A percentile compares a stretch with the other conserved stretches of the same genome.
These are phyloP conservation scores for Chaitophorus viminalis DNA, from an alignment of 2,888 invertebrate species.

Conservation along the genomic window DNA sequence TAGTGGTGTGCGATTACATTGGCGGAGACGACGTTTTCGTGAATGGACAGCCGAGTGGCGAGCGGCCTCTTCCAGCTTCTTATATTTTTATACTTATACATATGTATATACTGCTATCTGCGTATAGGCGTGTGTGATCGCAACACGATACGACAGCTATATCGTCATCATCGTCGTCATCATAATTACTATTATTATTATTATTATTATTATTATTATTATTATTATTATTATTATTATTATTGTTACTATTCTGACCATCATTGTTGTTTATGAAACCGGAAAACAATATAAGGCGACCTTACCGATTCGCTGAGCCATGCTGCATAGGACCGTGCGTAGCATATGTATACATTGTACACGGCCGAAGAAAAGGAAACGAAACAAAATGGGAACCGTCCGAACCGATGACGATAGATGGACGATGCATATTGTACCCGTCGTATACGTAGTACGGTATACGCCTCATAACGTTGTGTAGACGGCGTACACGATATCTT, in stretches of 20 bases:
- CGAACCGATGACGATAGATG: no score
- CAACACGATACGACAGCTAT: conserved; percentile 4
- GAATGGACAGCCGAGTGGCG: no score
- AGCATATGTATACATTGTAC: neutral
- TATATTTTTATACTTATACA: no score
- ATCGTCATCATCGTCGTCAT: neutral
- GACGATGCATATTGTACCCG: no score
- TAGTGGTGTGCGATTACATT: conserved; percentile 17
- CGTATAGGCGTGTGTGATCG: neutral
- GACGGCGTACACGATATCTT: no score
- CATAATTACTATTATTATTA: neutral
- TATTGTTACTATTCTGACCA: no score
- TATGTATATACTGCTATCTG: no score
- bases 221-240: no score
- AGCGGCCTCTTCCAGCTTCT: no score
- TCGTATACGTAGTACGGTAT: no score
- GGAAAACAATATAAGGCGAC: conserved; percentile 14
- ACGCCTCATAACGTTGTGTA: no score
- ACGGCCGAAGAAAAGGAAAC: neutral
- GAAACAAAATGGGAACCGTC: neutral
- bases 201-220: neutral
- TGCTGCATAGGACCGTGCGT: neutral
- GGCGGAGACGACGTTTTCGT: neutral
- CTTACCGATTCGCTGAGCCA: neutral
- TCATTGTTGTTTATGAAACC: conserved; percentile 14